Evolutionary conservation across 1,140 invertebrate genomes (phyloP).

Genomic region (Hermatobates lingyangjiaoensis): DNA sequence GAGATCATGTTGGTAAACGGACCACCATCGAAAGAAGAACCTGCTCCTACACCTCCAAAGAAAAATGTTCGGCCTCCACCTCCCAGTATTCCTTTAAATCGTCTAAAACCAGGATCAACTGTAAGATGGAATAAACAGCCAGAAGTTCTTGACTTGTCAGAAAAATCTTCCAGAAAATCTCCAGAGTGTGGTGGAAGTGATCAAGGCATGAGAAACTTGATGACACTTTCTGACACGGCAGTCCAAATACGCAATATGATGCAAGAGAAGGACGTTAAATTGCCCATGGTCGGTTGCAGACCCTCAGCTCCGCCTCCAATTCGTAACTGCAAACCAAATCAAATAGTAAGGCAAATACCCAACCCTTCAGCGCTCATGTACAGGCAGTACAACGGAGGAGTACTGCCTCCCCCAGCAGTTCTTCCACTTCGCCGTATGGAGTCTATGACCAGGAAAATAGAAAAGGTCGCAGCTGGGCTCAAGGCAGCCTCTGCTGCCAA

Average conservation of each 20-base stretch:
- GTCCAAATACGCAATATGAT: conserved; percentile 17
- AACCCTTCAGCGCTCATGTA: conserved; percentile 22
- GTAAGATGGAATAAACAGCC: neutral
- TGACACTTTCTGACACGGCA: conserved; percentile 19
- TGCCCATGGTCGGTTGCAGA: conserved; percentile 1
- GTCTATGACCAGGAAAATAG: conserved; percentile 19
- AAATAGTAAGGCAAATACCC: conserved; percentile 23
- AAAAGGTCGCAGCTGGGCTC: conserved; percentile 20
- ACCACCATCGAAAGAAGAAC: neutral
- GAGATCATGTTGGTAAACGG: conserved; percentile 21
- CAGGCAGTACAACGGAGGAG: conserved; percentile 14
- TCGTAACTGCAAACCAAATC: conserved; percentile 21
- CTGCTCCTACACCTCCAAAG: neutral
- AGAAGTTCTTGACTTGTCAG: conserved; percentile 20
- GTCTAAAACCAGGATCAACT: conserved; percentile 5
- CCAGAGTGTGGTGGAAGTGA: conserved; percentile 5
- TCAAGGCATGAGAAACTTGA: conserved; percentile 18
- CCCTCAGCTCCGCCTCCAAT: neutral
- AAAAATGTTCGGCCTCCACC: conserved; percentile 8
- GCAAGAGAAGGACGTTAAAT: conserved; percentile 3
- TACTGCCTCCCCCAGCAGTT: conserved; percentile 13
- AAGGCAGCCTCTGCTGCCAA: conserved; percentile 15
- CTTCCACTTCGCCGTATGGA: conserved; percentile 19
- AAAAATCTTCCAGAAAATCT: conserved; percentile 18
- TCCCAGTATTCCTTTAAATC: conserved; percentile 6